These are phyloP conservation scores for Intellagama lesueurii DNA, from an alignment of 2,797 vertebrate genomes.

Conservation along the genomic window DNA sequence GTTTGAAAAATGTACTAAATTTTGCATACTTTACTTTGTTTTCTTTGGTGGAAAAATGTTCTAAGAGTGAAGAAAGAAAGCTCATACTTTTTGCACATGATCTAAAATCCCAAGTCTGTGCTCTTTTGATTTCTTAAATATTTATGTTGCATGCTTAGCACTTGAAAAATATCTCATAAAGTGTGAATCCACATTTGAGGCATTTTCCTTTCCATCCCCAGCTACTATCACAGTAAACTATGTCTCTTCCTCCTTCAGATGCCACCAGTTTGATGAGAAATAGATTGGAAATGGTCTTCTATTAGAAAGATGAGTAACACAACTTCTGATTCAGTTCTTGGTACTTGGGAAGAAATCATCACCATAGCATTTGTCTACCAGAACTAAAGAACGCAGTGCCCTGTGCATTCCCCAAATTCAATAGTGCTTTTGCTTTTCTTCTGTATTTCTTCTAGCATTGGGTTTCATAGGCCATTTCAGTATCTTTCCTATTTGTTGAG, in stretches of 20 bases:
- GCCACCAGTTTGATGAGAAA: background rate
- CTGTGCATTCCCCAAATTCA: background rate
- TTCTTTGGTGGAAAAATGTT: constrained; percentile 33
- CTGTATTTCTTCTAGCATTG: background rate
- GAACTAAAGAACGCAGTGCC: background rate
- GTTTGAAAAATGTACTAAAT: constrained; percentile 45
- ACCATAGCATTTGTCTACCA: background rate
- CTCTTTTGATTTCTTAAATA: constrained; percentile 18
- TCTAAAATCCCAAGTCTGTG: background rate
- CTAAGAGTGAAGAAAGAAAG: constrained; percentile 25
- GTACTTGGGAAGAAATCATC: background rate
- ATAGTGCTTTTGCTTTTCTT: background rate
- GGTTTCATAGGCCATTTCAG: background rate
- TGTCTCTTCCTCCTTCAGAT: background rate
- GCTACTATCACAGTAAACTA: background rate
- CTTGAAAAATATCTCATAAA: constrained; percentile 1
- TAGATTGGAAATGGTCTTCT: background rate
- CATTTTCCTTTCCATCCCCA: background rate
- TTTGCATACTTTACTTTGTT: constrained; percentile 51
- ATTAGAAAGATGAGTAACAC: background rate
- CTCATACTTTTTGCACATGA: constrained; percentile 5
- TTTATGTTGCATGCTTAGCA: background rate
- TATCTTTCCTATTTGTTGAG: background rate
- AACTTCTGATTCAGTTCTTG: background rate
- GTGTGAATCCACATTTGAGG: background rate